Conservation (phyloP, 2,113 vertebrate species). For the Psammodynastes pulverulentus region DNA sequence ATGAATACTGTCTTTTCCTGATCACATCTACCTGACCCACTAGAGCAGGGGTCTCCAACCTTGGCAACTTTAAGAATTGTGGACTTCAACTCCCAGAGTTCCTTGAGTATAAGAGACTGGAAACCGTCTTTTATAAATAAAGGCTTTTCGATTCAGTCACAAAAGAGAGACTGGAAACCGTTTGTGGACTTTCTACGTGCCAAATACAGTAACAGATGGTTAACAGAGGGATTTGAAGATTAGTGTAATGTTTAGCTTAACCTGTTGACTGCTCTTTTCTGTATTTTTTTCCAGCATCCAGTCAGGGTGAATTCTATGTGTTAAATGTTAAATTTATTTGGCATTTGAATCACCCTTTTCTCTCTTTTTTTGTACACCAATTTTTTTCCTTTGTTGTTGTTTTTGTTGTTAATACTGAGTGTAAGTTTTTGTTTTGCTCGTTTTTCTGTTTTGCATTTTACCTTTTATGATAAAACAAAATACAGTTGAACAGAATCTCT, state of each 20-base stretch:
- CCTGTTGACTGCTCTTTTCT: slow-evolving; percentile 72
- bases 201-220: neutral
- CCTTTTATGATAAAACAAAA: neutral
- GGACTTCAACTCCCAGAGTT: too few species aligned
- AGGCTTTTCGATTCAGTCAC: too few species aligned
- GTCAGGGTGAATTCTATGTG: neutral
- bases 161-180: too few species aligned
- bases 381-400: neutral
- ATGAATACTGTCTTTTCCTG: neutral
- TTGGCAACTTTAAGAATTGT: too few species aligned
- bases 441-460: neutral
- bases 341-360: neutral
- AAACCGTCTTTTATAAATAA: too few species aligned
- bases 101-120: too few species aligned
- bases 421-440: neutral
- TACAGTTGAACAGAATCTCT: neutral
- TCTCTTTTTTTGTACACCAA: neutral
- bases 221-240: neutral
- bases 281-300: neutral
- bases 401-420: too few species aligned
- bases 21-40: neutral
- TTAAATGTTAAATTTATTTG: neutral
- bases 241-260: neutral
- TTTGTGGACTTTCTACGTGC: too few species aligned
- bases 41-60: too few species aligned